Evolutionary conservation across 2,113 vertebrate genomes (phyloP).

Genomic region (Phyllopteryx taeniolatus): DNA sequence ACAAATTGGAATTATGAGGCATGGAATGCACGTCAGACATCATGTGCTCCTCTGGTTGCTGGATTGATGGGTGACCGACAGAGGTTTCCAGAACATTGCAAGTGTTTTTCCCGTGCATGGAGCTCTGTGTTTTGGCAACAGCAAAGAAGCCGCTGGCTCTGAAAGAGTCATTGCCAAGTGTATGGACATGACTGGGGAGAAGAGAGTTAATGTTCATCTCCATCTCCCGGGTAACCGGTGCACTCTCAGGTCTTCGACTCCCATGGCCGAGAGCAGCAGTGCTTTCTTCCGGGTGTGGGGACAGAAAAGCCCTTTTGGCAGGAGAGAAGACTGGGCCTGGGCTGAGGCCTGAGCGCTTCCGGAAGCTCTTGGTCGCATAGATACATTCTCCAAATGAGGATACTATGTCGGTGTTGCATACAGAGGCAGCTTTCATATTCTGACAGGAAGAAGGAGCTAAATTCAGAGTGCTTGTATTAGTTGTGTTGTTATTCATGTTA

Average conservation of each 20-base stretch:
- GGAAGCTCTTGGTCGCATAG: constrained; percentile 75
- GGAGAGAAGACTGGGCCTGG: constrained; percentile 78
- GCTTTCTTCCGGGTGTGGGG: constrained; percentile 70
- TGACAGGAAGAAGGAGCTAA: constrained; percentile 69
- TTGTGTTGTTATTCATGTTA: constrained; percentile 75
- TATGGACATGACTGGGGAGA: constrained; percentile 52
- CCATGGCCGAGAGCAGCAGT: constrained; percentile 62
- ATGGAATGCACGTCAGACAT: constrained; percentile 72
- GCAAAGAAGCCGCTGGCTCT: constrained; percentile 72
- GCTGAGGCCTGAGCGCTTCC: constrained; percentile 83
- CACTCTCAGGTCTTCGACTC: constrained; percentile 71
- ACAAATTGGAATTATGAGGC: constrained; percentile 72
- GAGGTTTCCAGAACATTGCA: constrained; percentile 79
- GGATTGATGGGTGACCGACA: constrained; percentile 77
- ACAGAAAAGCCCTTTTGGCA: constrained; percentile 85
- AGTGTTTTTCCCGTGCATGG: constrained; percentile 80
- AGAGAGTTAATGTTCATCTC: constrained; percentile 67
- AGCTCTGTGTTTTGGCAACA: constrained; percentile 73
- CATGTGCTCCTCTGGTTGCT: constrained; percentile 79
- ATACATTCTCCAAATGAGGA: constrained; percentile 70
- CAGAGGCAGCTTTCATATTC: constrained; percentile 73
- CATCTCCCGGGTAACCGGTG: constrained; percentile 72
- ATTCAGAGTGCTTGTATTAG: constrained; percentile 73
- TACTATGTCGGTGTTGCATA: constrained; percentile 74
- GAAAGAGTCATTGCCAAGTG: constrained; percentile 67